phyloP scores from a whole-genome alignment of 2,113 vertebrate species.

The Poeciliopsis prolifica region DNA sequence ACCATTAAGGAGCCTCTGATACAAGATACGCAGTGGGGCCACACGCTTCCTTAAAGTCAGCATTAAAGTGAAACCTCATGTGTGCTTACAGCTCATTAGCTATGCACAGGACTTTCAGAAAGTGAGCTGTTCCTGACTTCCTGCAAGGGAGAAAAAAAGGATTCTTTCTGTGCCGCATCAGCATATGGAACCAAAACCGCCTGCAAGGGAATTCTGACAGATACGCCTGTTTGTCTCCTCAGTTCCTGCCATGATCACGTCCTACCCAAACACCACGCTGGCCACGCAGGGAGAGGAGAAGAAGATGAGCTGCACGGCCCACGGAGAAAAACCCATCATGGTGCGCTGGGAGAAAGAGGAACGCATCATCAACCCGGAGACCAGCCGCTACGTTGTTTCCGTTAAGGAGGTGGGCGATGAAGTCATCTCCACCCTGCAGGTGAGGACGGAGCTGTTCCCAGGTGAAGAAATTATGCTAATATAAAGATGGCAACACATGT shows the following conservation, averaged over 20 bases:
- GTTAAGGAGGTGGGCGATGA: slow-evolving; percentile 95
- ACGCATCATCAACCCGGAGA: slow-evolving; percentile 95
- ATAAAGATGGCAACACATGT: no score
- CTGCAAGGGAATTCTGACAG: background rate
- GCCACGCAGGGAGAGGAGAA: slow-evolving; percentile 98
- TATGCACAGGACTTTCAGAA: background rate
- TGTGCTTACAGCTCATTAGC: slow-evolving; percentile 2
- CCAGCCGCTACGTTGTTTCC: slow-evolving; percentile 94
- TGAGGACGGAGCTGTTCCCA: slow-evolving; percentile 28
- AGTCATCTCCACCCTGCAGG: slow-evolving; percentile 96
- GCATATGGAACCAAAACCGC: background rate
- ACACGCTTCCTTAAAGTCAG: slow-evolving; percentile 15
- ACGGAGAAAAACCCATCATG: slow-evolving; percentile 97
- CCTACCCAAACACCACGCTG: slow-evolving; percentile 96
- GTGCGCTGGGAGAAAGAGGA: slow-evolving; percentile 99
- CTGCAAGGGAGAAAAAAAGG: background rate
- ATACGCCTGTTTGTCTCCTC: background rate
- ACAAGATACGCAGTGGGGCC: slow-evolving; percentile 16
- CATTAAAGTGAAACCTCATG: background rate
- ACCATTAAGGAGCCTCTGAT: slow-evolving; percentile 56
- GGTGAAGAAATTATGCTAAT: no score
- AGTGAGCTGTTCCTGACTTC: background rate
- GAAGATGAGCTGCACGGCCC: slow-evolving; percentile 95
- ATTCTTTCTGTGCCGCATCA: background rate
- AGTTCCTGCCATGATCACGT: slow-evolving; percentile 99